phyloP scores from a whole-genome alignment of 2,888 invertebrate species.

The Scaptomyza reducta region DNA sequence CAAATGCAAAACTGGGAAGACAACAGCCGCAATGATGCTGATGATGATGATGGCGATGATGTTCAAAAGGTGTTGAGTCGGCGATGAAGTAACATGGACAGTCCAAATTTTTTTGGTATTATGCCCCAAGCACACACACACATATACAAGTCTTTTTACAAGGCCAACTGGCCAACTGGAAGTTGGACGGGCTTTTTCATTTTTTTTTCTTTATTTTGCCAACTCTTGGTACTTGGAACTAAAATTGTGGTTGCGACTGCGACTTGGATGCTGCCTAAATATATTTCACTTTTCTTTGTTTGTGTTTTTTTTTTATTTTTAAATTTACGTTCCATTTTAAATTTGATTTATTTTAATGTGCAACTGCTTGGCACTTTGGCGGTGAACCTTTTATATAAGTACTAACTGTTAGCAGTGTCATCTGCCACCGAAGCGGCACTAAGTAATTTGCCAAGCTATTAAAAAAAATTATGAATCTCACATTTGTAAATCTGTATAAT shows the following conservation, averaged over 20 bases:
- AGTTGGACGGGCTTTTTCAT: constrained; percentile 43
- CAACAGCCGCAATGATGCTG: constrained; percentile 7
- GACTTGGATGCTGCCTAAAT: constrained; percentile 42
- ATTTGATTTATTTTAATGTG: constrained; percentile 69
- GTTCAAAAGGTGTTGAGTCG: constrained; percentile 66
- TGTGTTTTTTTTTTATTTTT: not conserved
- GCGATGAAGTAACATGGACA: constrained; percentile 68
- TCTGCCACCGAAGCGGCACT: constrained; percentile 57
- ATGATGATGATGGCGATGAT: constrained; percentile 15
- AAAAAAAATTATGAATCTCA: constrained; percentile 56
- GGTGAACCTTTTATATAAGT: constrained; percentile 38
- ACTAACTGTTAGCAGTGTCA: constrained; percentile 37
- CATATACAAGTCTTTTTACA: constrained; percentile 44
- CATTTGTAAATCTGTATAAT: constrained; percentile 59
- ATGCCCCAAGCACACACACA: constrained; percentile 1
- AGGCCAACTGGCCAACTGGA: constrained; percentile 64
- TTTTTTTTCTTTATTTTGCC: constrained; percentile 26
- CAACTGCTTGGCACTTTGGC: not conserved
- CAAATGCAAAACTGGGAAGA: constrained; percentile 64
- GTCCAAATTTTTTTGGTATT: constrained; percentile 47
- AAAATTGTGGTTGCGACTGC: constrained; percentile 11
- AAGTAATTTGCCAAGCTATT: constrained; percentile 59
- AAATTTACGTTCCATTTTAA: constrained; percentile 36
- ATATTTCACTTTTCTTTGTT: constrained; percentile 1
- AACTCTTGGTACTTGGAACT: constrained; percentile 24